Conservation (phyloP, 92 coral and sea anemone species). For the Epizoanthus fatuus region DNA sequence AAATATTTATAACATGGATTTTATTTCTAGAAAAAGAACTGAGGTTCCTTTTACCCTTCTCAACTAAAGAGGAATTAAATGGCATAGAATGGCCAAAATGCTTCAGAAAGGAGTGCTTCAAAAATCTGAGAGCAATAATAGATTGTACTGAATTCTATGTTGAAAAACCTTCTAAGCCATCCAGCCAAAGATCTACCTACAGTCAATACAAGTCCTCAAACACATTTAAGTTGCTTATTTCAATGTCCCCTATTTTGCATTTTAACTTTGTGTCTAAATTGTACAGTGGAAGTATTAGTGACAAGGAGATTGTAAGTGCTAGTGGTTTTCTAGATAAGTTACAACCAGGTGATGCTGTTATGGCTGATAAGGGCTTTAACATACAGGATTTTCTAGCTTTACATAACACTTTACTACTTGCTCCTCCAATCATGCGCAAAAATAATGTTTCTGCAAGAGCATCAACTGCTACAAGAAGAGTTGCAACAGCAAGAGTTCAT, state of each 20-base stretch:
- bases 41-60: slow-evolving; percentile 73
- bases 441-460: slow-evolving; percentile 80
- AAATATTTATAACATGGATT: slow-evolving; percentile 69
- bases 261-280: slow-evolving; percentile 77
- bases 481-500: slow-evolving; percentile 84
- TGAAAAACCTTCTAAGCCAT: slow-evolving; percentile 78
- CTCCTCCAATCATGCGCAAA: slow-evolving; percentile 78
- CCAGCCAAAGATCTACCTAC: slow-evolving; percentile 79
- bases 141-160: slow-evolving; percentile 85
- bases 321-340: slow-evolving; percentile 73
- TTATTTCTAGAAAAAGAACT: slow-evolving; percentile 66
- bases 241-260: slow-evolving; percentile 80
- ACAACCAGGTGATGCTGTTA: slow-evolving; percentile 73
- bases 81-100: slow-evolving; percentile 62
- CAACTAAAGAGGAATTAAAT: slow-evolving; percentile 66
- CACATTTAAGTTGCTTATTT: slow-evolving; percentile 79
- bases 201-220: slow-evolving; percentile 83
- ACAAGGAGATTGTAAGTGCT: slow-evolving; percentile 77
- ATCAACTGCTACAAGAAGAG: slow-evolving; percentile 86
- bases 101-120: slow-evolving; percentile 65
- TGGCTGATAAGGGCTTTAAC: slow-evolving; percentile 82
- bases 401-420: slow-evolving; percentile 60
- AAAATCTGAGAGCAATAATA: slow-evolving; percentile 77
- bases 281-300: slow-evolving; percentile 82
- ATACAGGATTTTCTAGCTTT: slow-evolving; percentile 69